Evolutionary conservation across 2,797 vertebrate genomes (phyloP).

Genomic region (Molothrus aeneus): DNA sequence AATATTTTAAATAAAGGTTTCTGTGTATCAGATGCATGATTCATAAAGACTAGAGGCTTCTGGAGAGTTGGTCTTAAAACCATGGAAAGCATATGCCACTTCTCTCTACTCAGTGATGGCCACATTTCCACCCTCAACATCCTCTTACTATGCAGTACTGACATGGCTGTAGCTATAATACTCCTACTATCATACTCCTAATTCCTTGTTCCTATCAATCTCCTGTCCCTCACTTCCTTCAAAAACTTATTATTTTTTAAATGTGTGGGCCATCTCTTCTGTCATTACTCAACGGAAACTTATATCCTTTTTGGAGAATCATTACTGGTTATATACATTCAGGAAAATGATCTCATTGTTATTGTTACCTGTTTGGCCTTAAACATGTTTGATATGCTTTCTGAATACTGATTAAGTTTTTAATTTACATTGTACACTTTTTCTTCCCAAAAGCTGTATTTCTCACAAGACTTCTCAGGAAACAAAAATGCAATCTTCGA

Average conservation of each 20-base stretch:
- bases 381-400: neutral
- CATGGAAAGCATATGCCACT: neutral
- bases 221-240: neutral
- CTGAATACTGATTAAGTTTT: neutral
- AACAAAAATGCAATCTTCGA: neutral
- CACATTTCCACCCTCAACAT: neutral
- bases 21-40: neutral
- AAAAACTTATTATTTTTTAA: neutral
- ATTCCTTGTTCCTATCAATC: neutral
- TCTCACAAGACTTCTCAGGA: neutral
- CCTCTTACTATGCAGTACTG: neutral
- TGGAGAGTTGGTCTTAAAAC: neutral
- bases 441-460: neutral
- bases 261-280: neutral
- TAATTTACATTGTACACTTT: neutral
- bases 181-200: neutral
- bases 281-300: neutral
- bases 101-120: rapidly evolving
- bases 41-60: neutral
- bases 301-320: neutral
- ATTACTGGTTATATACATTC: neutral
- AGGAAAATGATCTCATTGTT: neutral
- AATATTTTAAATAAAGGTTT: neutral
- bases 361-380: neutral
- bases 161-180: neutral